Conservation (phyloP, 2,113 vertebrate genomes). For the Junco hyemalis region DNA sequence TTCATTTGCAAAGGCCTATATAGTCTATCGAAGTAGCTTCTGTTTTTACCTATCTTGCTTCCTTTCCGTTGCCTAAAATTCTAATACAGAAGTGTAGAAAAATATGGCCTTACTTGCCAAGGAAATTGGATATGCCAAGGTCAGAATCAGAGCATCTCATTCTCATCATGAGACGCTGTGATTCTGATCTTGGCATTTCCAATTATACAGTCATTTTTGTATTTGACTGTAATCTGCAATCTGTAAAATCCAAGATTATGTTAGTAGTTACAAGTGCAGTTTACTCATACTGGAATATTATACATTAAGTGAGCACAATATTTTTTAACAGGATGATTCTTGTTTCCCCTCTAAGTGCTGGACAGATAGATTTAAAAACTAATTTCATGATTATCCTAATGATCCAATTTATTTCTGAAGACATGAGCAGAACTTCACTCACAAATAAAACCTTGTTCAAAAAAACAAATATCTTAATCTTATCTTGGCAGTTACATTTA, state of each 20-base stretch:
- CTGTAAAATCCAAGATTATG: not conserved
- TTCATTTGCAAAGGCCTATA: not conserved
- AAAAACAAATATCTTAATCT: not conserved
- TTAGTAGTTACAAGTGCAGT: not conserved
- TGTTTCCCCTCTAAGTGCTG: not conserved
- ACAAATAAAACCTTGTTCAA: not conserved
- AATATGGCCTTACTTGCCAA: not conserved
- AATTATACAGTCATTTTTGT: not conserved
- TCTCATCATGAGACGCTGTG: not conserved
- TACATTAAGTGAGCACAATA: not conserved
- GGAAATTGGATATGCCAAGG: not conserved
- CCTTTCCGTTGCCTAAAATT: not conserved
- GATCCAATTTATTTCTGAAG: not conserved
- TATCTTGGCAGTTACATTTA: not conserved
- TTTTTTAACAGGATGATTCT: not conserved
- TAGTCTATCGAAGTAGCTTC: not conserved
- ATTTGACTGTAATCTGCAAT: not conserved
- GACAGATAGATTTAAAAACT: not conserved
- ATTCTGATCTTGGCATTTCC: not conserved
- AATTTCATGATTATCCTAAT: not conserved
- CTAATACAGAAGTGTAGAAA: not conserved
- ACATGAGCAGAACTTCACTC: not conserved
- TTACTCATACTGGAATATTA: not conserved
- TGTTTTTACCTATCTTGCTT: not conserved
- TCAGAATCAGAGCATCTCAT: not conserved